Conservation (phyloP, 2,113 vertebrate genomes). For the Elephas maximus region DNA sequence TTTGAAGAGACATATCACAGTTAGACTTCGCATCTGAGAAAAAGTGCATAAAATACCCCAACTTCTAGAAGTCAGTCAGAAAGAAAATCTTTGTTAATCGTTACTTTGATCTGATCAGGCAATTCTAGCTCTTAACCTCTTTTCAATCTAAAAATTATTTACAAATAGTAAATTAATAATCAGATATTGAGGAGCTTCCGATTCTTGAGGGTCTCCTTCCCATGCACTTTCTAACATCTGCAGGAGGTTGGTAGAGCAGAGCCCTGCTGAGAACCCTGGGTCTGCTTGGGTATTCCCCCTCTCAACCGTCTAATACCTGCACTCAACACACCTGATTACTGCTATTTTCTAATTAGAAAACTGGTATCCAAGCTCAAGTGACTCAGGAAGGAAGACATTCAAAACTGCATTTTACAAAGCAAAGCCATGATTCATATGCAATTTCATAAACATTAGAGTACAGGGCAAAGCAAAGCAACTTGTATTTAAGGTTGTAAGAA, state of each 20-base stretch:
- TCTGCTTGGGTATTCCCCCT: background rate
- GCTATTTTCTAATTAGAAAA: background rate
- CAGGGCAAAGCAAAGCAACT: background rate
- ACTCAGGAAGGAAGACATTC: background rate
- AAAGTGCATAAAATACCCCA: background rate
- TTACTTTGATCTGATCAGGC: background rate
- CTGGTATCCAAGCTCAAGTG: background rate
- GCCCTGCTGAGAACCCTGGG: fast-evolving
- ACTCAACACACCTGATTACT: no score
- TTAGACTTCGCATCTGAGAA: background rate
- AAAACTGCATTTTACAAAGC: background rate
- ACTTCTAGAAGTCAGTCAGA: background rate
- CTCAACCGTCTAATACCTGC: background rate
- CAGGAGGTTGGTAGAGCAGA: background rate
- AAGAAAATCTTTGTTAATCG: background rate
- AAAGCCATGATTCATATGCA: background rate
- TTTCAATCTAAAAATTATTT: background rate
- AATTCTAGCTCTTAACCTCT: background rate
- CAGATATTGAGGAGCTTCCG: background rate
- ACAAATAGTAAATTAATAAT: background rate
- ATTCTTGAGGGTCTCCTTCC: background rate
- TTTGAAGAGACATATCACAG: background rate
- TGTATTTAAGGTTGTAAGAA: background rate
- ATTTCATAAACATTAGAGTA: background rate
- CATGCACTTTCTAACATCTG: background rate